Base-by-base conservation (phyloP, 2,888 invertebrate genomes). In the Argynnis bischoffii region DNA sequence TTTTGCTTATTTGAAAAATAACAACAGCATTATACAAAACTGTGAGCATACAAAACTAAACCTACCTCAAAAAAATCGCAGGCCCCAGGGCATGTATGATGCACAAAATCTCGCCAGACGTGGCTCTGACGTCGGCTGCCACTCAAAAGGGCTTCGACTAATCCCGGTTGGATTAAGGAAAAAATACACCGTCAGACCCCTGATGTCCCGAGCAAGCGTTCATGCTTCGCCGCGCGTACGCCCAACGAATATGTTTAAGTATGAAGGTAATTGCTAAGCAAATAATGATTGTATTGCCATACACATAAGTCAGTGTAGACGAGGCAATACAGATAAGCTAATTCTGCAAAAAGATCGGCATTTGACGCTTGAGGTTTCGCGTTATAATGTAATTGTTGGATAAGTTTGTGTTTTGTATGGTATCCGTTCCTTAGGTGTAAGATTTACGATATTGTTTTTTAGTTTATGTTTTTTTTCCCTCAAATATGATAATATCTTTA, bases 111-210 rank as follows among this genome's bases (percentile, higher is more conserved):
- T 79, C 79, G 75, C 80, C 82, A 79, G 83, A 81, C 82, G 78
- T 89, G 91, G 88, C 83, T 81, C 86, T 87, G 90, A 91, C 90
- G 89, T 81, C 89, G 88, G 88, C 92, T 91, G 92, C 91, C 92
- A 91, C 88, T 92, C 92, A 92, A 89, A 90, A 84, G 86, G 88
- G 86, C 89, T 90, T 90, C 89, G 85, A 84, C 86, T 92, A 91
- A 92, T 91, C 92, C 92, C 80, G 86, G 85, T 85, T 84, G 91
- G 92, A 91, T 92, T 91, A 90, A 86, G 84, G 85, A 89, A 90
- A 91, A 91, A 91, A 91, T 85, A 88, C 86, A 89, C 88, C 84
- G 79, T 82, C 83, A 80, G 83, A 79, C 89, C 88, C 89, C 90
- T 88, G 87, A 75, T 84, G 88, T 88, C 86, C 85, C 84, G 82